These are phyloP conservation scores for Oophaga pumilio DNA, from an alignment of 2,113 vertebrate species.

Conservation along the genomic window DNA sequence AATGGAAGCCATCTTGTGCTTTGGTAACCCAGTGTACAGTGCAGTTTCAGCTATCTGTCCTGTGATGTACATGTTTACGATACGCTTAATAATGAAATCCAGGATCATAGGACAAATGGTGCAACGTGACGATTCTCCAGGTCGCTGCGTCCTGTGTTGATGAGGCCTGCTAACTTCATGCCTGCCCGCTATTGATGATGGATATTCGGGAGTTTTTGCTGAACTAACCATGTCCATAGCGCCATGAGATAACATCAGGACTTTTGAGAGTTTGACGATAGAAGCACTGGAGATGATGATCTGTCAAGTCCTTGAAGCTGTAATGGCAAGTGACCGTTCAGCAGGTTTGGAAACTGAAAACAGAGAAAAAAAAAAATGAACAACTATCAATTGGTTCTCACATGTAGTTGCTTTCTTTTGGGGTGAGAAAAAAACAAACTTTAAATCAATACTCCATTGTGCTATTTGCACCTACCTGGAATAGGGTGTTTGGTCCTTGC, in stretches of 20 bases:
- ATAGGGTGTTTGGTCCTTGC: constrained; percentile 89
- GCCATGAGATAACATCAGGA: constrained; percentile 79
- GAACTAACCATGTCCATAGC: constrained; percentile 65
- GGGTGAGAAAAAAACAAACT: too few species aligned
- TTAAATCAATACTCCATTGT: too few species aligned
- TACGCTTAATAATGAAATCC: background rate
- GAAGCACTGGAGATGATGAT: constrained; percentile 86
- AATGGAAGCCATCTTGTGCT: background rate
- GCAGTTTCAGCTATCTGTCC: background rate
- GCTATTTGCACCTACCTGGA: constrained; percentile 79
- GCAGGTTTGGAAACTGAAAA: constrained; percentile 89
- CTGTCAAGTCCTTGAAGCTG: constrained; percentile 88
- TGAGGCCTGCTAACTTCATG: constrained; percentile 66
- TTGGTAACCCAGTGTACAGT: background rate
- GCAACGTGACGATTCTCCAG: background rate
- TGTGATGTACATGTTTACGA: background rate
- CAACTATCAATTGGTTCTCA: background rate
- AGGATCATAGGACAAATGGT: background rate
- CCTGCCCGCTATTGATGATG: background rate
- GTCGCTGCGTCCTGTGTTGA: background rate
- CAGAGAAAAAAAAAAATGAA: constrained; percentile 55
- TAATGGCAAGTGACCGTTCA: constrained; percentile 90
- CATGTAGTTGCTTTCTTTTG: background rate
- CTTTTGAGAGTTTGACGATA: constrained; percentile 85
- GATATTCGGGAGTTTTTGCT: background rate